These are phyloP conservation scores for Drosophila dives DNA, from an alignment of 2,888 invertebrate genomes.

Conservation along the genomic window DNA sequence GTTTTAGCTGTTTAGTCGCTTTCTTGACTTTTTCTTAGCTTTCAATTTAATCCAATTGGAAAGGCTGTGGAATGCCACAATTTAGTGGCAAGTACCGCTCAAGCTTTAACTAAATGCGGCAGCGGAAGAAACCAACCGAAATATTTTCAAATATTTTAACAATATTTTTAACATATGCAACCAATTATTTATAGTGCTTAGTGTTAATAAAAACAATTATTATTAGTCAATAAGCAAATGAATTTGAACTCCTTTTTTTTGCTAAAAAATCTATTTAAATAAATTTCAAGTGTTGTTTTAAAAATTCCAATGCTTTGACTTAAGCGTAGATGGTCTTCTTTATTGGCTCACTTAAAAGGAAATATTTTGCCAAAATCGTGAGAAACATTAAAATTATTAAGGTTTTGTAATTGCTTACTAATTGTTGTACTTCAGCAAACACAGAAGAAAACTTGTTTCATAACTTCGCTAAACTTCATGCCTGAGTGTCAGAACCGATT, in stretches of 20 bases:
- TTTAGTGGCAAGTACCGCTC: conserved; percentile 10
- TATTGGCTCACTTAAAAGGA: not conserved
- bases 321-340: not conserved
- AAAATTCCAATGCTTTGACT: not conserved
- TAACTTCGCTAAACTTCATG: not conserved
- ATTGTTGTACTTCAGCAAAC: not conserved
- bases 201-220: not conserved
- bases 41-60: conserved; percentile 34
- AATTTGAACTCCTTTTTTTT: not conserved
- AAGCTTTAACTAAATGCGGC: conserved; percentile 41
- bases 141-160: not conserved
- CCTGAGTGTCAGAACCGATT: not conserved
- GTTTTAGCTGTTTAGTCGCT: conserved; percentile 37
- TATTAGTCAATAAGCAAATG: not conserved
- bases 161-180: conserved; percentile 1
- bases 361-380: not conserved
- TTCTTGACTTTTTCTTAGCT: conserved; percentile 32
- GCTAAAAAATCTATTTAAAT: not conserved
- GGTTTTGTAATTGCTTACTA: not conserved
- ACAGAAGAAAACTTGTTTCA: not conserved
- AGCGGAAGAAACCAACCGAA: conserved; percentile 38
- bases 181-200: not conserved
- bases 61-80: conserved; percentile 49
- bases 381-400: not conserved
- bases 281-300: not conserved